Evolutionary conservation across 2,113 vertebrate genomes (phyloP).

Genomic region (Telmatochromis sp.): DNA sequence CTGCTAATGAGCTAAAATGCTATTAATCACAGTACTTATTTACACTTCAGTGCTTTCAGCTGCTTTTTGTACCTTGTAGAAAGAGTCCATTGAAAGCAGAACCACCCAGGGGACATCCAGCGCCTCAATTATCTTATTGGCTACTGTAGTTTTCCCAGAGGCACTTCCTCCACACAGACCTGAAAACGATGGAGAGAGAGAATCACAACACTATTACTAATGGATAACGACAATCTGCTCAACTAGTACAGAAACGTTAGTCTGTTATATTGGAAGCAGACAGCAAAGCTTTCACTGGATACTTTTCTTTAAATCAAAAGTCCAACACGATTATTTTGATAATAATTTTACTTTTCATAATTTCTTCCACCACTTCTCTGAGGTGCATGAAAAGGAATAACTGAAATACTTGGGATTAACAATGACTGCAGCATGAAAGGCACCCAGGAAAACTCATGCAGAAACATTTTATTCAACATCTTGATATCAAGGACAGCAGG

Average conservation of each 20-base stretch:
- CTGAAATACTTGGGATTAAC: not conserved
- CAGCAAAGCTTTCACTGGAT: not conserved
- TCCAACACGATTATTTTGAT: not conserved
- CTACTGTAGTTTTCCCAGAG: conserved; percentile 86
- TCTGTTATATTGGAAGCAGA: not conserved
- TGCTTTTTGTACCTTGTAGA: conserved; percentile 77
- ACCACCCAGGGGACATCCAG: conserved; percentile 89
- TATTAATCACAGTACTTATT: not conserved
- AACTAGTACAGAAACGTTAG: not conserved
- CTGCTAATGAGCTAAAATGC: not conserved
- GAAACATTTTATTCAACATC: not conserved
- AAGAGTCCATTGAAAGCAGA: conserved; percentile 87
- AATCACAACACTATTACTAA: not conserved
- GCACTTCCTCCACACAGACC: conserved; percentile 87
- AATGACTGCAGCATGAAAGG: not conserved
- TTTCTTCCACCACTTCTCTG: not conserved
- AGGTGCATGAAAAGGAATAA: not conserved
- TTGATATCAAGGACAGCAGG: not conserved
- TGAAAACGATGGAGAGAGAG: not conserved
- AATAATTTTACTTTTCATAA: not conserved
- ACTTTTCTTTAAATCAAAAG: not conserved
- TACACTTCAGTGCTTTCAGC: not conserved
- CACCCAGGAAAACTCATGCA: not conserved
- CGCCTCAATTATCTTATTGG: conserved; percentile 86
- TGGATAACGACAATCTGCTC: not conserved